Conservation (phyloP, 2,888 invertebrate genomes). For the Steinernema carpocapsae region DNA sequence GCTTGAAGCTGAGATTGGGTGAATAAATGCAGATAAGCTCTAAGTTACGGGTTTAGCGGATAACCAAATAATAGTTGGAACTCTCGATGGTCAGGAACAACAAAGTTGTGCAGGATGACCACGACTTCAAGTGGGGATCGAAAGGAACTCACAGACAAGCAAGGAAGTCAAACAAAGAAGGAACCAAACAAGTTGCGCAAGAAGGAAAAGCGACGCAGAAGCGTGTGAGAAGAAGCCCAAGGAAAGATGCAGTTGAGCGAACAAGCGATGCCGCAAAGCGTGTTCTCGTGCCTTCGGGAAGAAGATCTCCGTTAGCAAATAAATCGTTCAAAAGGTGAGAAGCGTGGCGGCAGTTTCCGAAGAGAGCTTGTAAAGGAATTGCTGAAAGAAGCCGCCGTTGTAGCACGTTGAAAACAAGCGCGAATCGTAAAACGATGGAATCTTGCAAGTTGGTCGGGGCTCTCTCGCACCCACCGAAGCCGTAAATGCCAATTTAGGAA, state of each 20-base stretch:
- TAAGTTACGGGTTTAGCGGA: too few species aligned
- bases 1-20: too few species aligned
- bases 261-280: slow-evolving; percentile 8
- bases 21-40: too few species aligned
- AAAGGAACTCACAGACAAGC: neutral
- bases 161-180: neutral
- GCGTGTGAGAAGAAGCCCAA: slow-evolving; percentile 2
- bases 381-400: neutral
- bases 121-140: slow-evolving; percentile 22
- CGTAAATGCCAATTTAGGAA: neutral
- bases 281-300: neutral
- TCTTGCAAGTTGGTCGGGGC: neutral
- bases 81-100: neutral
- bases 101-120: slow-evolving; percentile 1
- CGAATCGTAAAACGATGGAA: neutral
- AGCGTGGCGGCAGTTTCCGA: neutral
- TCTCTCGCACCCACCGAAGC: neutral
- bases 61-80: neutral
- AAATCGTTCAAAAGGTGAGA: slow-evolving; percentile 14
- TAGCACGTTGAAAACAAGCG: slow-evolving; percentile 3
- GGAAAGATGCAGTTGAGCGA: neutral
- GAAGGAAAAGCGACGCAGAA: neutral
- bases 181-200: slow-evolving; percentile 12
- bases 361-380: neutral
- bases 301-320: neutral